Evolutionary conservation across 1,140 invertebrate genomes (phyloP).

Genomic region (Trichomalopsis sarcophagae): DNA sequence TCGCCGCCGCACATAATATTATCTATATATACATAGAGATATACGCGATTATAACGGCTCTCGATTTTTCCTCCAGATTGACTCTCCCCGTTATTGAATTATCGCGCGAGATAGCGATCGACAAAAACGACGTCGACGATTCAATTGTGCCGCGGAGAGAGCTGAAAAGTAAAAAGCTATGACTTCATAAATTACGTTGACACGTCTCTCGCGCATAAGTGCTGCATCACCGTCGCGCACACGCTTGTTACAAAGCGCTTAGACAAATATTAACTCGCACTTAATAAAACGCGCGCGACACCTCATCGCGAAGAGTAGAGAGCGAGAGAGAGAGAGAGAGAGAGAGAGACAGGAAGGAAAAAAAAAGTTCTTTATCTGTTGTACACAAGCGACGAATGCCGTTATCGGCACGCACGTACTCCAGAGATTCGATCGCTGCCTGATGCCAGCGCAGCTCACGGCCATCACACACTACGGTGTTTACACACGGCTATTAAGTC

Average conservation of each 20-base stretch:
- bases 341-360: too few relatives aligned
- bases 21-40: neutral
- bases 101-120: neutral
- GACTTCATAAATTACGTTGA: neutral
- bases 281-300: neutral
- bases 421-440: neutral
- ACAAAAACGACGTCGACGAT: conserved; percentile 6
- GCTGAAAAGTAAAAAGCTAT: neutral
- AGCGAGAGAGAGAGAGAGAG: too few relatives aligned
- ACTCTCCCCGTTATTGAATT: neutral
- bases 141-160: neutral
- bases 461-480: neutral
- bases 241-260: neutral
- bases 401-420: neutral
- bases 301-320: too few relatives aligned
- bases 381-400: too few relatives aligned
- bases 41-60: neutral
- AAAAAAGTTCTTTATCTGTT: too few relatives aligned
- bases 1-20: neutral
- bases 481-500: neutral
- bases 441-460: neutral
- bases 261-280: neutral
- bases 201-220: neutral
- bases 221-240: too few relatives aligned
- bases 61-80: neutral